A percentile compares a stretch with the other conserved stretches of the same genome.
phyloP scores from a whole-genome alignment of 2,113 vertebrate genomes.

The human (Homo sapiens) region GRCh38 chr1:208785001-208785500 shows the following conservation, averaged over 20 bases:
- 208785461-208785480: not conserved
- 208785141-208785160: not conserved
- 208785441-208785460: not conserved
- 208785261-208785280: not conserved
- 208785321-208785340: not conserved
- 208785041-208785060: not conserved
- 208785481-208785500: not conserved
- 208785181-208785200: not conserved
- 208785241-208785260: not conserved
- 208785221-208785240: not conserved
- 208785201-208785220: not conserved
- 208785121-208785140: not conserved
- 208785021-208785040: not conserved
- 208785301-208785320: not conserved
- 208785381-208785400: not conserved
- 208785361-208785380: not conserved
- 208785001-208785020: not conserved
- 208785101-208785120: not conserved
- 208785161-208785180: not conserved
- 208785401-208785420: rapidly evolving
- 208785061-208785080: not conserved
- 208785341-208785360: not conserved
- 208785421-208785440: not conserved
- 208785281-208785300: not conserved
- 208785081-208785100: not conserved